A percentile compares a stretch with the other conserved stretches of the same genome.
These are phyloP conservation scores for Phallusia fumigata DNA, from an alignment of 23 tunicate species.

Conservation along the genomic window DNA sequence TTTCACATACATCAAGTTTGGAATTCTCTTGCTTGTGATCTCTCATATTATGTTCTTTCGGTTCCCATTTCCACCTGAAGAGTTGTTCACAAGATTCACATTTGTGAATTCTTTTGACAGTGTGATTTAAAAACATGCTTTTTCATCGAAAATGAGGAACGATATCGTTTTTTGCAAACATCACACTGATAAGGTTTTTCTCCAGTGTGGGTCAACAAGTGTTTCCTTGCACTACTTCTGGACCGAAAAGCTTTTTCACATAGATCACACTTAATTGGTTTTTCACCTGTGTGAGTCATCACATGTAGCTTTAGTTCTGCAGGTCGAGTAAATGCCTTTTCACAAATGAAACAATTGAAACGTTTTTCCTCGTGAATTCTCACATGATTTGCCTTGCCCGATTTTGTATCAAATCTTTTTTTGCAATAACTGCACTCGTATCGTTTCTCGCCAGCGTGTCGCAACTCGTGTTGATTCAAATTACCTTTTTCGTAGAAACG, in stretches of 20 bases:
- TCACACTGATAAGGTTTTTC: too few species aligned
- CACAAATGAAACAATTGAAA: background rate
- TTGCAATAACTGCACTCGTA: background rate
- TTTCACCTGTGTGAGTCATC: too few species aligned
- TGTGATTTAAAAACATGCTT: background rate
- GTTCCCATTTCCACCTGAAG: background rate
- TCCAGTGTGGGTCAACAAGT: too few species aligned
- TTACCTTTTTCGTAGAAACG: too few species aligned
- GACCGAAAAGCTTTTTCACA: too few species aligned
- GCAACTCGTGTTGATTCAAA: too few species aligned
- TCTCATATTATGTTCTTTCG: background rate
- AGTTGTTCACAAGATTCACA: slow-evolving; percentile 12
- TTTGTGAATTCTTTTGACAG: slow-evolving; percentile 19
- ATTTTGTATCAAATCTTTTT: background rate
- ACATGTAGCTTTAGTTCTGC: background rate
- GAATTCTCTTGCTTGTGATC: background rate
- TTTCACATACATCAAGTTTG: too few species aligned
- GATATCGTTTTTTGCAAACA: too few species aligned
- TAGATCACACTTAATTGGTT: too few species aligned
- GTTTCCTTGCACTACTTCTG: background rate
- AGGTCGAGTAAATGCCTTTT: background rate
- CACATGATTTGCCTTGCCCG: slow-evolving; percentile 1
- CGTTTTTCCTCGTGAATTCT: slow-evolving; percentile 12
- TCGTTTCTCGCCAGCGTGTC: too few species aligned
- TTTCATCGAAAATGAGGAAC: background rate